phyloP scores from a whole-genome alignment of 2,888 invertebrate species.

The Polylopha cassiicola region DNA sequence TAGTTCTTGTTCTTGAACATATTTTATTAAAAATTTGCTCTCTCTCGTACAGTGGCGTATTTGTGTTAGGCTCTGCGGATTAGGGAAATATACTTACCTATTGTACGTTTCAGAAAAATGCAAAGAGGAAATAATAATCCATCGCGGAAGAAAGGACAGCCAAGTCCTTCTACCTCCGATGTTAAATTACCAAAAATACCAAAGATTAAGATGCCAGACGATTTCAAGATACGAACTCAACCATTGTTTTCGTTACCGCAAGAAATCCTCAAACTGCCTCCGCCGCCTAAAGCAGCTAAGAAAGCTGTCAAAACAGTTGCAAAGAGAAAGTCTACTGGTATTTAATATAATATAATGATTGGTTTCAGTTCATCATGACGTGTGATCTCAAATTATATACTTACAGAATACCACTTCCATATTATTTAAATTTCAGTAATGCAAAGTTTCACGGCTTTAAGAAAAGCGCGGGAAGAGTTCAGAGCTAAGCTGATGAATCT shows the following conservation, averaged over 20 bases:
- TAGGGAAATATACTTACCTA: constrained; percentile 6
- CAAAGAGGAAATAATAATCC: constrained; percentile 51
- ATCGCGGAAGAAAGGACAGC: constrained; percentile 62
- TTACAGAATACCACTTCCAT: not conserved
- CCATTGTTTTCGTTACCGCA: constrained; percentile 81
- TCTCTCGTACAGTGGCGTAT: too few relatives aligned
- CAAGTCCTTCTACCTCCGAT: constrained; percentile 61
- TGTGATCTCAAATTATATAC: not conserved
- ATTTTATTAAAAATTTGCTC: too few relatives aligned
- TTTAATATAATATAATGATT: constrained; percentile 6
- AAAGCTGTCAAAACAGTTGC: constrained; percentile 42
- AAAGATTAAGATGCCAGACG: constrained; percentile 72
- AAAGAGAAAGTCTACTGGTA: constrained; percentile 58
- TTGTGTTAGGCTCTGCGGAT: not conserved
- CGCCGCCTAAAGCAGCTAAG: constrained; percentile 53
- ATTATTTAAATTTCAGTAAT: constrained; percentile 57
- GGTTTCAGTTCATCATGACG: constrained; percentile 8
- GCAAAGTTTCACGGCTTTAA: constrained; percentile 81
- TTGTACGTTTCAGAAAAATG: constrained; percentile 29
- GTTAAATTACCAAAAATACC: constrained; percentile 75
- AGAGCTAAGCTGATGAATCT: constrained; percentile 86
- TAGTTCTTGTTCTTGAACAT: too few relatives aligned
- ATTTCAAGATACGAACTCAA: constrained; percentile 74
- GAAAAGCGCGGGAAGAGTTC: constrained; percentile 88
- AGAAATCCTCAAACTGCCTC: constrained; percentile 73